Conservation (phyloP, 1,140 invertebrate species). For the Plutomurus gul region DNA sequence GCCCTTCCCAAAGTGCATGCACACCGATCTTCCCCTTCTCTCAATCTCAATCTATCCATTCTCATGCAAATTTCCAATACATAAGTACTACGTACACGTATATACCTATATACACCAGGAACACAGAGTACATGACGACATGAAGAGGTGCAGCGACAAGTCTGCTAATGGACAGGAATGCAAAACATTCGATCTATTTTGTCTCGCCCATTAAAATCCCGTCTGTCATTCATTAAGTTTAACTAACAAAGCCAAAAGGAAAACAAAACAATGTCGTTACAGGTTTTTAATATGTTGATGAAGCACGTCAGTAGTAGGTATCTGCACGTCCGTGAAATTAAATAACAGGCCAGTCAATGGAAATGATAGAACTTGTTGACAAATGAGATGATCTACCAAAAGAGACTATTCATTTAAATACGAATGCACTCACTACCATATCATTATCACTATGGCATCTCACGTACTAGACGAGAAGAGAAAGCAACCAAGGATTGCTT, state of each 20-base stretch:
- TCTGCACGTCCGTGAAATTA: background rate
- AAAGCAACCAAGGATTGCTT: background rate
- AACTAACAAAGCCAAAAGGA: background rate
- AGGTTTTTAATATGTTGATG: background rate
- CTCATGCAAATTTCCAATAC: background rate
- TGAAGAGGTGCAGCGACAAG: no score
- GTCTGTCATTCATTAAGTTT: conserved; percentile 1
- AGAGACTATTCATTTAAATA: background rate
- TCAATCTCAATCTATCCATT: no score
- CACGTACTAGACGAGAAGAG: background rate
- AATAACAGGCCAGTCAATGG: background rate
- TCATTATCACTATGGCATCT: background rate
- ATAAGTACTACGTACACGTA: no score
- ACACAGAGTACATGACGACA: no score
- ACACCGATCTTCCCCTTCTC: background rate
- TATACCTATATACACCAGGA: no score
- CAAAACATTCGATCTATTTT: background rate
- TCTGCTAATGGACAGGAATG: background rate
- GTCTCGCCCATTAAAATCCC: background rate
- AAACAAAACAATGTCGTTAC: background rate
- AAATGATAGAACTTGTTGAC: background rate
- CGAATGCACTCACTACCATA: background rate
- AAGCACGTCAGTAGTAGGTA: background rate
- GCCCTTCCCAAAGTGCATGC: conserved; percentile 7
- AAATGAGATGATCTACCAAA: background rate